These are phyloP conservation scores for Oncopeltus fasciatus DNA, from an alignment of 1,140 invertebrate species.

Conservation along the genomic window DNA sequence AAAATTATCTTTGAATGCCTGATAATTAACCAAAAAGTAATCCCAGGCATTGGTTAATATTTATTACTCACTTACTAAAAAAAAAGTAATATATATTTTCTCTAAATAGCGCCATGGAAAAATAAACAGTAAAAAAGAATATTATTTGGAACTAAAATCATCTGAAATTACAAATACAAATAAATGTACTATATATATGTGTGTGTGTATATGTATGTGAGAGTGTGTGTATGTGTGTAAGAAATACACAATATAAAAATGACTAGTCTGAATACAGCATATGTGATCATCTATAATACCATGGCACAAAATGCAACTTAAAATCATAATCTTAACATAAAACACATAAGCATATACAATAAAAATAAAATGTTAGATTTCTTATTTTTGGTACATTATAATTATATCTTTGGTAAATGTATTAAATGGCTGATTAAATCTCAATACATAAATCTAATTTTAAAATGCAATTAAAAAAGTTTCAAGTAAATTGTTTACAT, in stretches of 20 bases:
- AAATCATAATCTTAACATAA: neutral
- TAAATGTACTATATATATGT: neutral
- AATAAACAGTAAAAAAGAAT: neutral
- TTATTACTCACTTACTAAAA: neutral
- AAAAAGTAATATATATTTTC: constrained; percentile 30
- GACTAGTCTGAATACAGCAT: constrained; percentile 1
- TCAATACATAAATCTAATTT: neutral
- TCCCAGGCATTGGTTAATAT: neutral
- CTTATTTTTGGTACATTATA: neutral
- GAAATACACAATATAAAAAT: constrained; percentile 1
- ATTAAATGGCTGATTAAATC: neutral
- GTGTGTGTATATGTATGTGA: neutral
- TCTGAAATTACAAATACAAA: neutral
- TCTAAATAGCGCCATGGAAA: constrained; percentile 30
- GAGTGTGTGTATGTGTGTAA: neutral
- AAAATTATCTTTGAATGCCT: neutral
- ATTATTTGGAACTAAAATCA: neutral
- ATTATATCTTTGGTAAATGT: neutral
- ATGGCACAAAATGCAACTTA: neutral
- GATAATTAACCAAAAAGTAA: neutral
- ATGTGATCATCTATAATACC: neutral
- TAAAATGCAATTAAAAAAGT: neutral
- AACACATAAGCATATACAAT: neutral
- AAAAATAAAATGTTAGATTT: neutral
- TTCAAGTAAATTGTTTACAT: neutral